A percentile compares a stretch with the other conserved stretches of the same genome.
These are phyloP conservation scores for Hemibagrus wyckioides DNA, from an alignment of 2,113 vertebrate genomes.

Conservation along the genomic window DNA sequence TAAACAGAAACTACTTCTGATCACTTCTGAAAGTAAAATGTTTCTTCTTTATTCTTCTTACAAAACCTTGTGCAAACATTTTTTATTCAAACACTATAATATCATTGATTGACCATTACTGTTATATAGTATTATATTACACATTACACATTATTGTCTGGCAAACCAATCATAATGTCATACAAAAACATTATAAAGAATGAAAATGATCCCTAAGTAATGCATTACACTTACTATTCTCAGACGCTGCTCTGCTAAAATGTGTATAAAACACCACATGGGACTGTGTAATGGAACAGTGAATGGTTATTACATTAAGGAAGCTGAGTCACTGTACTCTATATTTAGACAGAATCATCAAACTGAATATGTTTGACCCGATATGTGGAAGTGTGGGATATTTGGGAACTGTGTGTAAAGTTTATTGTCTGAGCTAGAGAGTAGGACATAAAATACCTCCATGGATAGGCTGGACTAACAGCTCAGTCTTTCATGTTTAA, in stretches of 20 bases:
- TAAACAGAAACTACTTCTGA: background rate
- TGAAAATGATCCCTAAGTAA: background rate
- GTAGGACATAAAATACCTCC: background rate
- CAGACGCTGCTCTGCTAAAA: background rate
- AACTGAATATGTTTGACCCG: background rate
- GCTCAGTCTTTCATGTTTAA: background rate
- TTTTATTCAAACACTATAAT: background rate
- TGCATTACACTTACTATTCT: background rate
- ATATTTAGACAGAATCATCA: constrained; percentile 27
- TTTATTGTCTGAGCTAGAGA: background rate
- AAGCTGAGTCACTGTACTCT: background rate
- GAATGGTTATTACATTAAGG: background rate
- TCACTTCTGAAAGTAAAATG: background rate
- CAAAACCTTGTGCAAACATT: background rate
- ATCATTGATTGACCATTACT: background rate
- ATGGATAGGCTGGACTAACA: background rate
- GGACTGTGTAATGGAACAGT: background rate
- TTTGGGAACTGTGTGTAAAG: background rate
- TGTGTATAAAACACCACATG: background rate
- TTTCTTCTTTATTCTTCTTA: background rate
- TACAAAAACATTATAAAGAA: background rate
- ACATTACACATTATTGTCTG: too few relatives aligned
- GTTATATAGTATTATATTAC: background rate
- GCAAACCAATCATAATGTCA: too few relatives aligned
- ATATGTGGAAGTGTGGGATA: background rate